phyloP scores from a whole-genome alignment of 2,888 invertebrate genomes.

The Parnassius glacialis region DNA sequence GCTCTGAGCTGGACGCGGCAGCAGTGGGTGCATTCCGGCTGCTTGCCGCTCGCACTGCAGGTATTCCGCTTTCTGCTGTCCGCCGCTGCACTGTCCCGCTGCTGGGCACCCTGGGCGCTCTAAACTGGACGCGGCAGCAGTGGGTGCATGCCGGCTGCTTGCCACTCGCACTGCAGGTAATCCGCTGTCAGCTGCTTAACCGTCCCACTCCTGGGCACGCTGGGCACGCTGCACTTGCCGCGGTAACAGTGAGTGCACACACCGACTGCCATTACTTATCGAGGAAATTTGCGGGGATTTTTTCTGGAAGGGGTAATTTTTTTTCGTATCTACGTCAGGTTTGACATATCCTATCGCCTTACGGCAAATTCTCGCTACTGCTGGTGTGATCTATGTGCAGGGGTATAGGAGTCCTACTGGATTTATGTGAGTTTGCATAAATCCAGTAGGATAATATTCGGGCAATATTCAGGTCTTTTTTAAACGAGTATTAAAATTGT shows the following conservation, averaged over 20 bases:
- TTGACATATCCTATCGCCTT: no score
- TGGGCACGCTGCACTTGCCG: conserved; percentile 59
- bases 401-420: no score
- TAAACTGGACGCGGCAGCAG: conserved; percentile 50
- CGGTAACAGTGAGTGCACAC: conserved; percentile 20
- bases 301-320: no score
- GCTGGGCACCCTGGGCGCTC: conserved; percentile 39
- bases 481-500: no score
- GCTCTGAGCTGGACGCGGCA: conserved; percentile 50
- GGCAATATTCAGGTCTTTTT: no score
- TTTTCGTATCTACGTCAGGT: no score
- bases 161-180: conserved; percentile 48
- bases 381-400: no score
- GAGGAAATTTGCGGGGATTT: fast-evolving
- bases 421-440: no score
- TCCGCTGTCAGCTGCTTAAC: neutral
- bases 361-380: no score
- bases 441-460: no score
- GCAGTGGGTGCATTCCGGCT: conserved; percentile 29
- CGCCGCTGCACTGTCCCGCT: conserved; percentile 29
- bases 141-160: conserved; percentile 36
- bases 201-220: conserved; percentile 40
- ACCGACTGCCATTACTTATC: neutral
- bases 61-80: conserved; percentile 33
- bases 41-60: conserved; percentile 46